Base-by-base conservation (phyloP, 2,888 invertebrate genomes). In the Adelphocoris suturalis region DNA sequence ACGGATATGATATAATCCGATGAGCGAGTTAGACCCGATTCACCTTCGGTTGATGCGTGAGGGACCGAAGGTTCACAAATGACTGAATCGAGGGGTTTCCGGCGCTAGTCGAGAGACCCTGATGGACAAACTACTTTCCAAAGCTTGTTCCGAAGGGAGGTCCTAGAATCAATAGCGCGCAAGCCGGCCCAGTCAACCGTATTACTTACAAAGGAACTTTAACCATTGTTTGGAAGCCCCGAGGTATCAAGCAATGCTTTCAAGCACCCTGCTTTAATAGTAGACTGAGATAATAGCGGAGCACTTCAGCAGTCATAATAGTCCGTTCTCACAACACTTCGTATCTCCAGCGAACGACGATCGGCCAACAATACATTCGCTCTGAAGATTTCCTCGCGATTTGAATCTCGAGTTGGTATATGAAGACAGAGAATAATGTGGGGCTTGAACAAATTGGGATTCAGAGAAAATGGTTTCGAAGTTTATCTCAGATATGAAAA, bases 211-310 rank as follows among this genome's bases (percentile, higher is more conserved):
- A 68, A 23, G 68, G 68, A 68, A 68, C 61, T n/a, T 16, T 61
- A 61, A 61, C 68, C 68, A 68, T 68, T 68, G 68, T 68, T 68
- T 9, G 23, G 19, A 68, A 7, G 27, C 61, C 68, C 5, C 19
- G 68, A 68, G 68, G 68, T 68, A 68, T 23, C 23, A 68, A 23
- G 68, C 68, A 68, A 23, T 68, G 68, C 68, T 68, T 68, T 68
- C 68, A 68, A 68, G 68, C 23, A 23, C 27, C 27, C 68, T 13
- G 27, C 68, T 68, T 68, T 68, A 68, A 68, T 68, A 68, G 68
- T 68, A 12, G 0, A 19, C 61, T 23, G 68, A 12, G 68, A 68
- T 68, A 68, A 68, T 68, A 68, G 68, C 23, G 1, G 1, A 11
- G 5, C 27, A 23, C 27, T 68, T 68, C 23, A 68, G 9, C 23